Base-by-base conservation (phyloP, 2,113 vertebrate species). In the Sinocyclocheilus anophthalmus region DNA sequence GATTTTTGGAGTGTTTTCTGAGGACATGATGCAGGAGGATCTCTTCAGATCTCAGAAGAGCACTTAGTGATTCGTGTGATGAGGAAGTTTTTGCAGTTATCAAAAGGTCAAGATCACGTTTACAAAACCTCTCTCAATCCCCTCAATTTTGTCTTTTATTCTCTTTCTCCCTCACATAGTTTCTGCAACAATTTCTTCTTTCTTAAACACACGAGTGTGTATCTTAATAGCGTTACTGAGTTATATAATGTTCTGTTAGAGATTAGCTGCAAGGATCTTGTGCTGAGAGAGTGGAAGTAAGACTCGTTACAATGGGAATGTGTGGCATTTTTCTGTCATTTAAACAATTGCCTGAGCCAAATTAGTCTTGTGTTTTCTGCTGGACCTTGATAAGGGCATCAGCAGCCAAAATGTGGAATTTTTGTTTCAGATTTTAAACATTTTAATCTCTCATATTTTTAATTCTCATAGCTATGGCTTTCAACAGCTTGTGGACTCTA, bases 301-400 rank as follows among this genome's bases (percentile, higher is more conserved):
- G 55, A 80, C 18, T n/a, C 53, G 7, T 42, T 61, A 76, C 63
- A 81, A 69, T 67, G 72, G 65, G 69, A 48, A 53, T 67, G 76
- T 55, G 20, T 24, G 22, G 45, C 85, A 88, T 86, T 78, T 85
- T 83, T 78, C 70, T 73, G 53, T 69, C 26, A 6, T 79, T 72
- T 83, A 75, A 82, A 86, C 67, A 70, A 55, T 45, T 42, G 42
- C 42, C 42, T 45, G 65, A 83, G 75, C 65, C 72, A 14, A 20
- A 48, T 70, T 59, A 65, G 85, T 84, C 55, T 53, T 86, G 53
- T 61, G 55, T 88, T 83, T 78, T 73, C 39, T 39, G 18, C 18
- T 50, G 57, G 76, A 57, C 48, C 57, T 84, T 73, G 59, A 30
- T 26, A 30, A 8, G 45, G n/a, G 13, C 30, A 81, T 87, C 81